phyloP scores from a whole-genome alignment of 2,113 vertebrate genomes.

The Miniopterus natalensis region DNA sequence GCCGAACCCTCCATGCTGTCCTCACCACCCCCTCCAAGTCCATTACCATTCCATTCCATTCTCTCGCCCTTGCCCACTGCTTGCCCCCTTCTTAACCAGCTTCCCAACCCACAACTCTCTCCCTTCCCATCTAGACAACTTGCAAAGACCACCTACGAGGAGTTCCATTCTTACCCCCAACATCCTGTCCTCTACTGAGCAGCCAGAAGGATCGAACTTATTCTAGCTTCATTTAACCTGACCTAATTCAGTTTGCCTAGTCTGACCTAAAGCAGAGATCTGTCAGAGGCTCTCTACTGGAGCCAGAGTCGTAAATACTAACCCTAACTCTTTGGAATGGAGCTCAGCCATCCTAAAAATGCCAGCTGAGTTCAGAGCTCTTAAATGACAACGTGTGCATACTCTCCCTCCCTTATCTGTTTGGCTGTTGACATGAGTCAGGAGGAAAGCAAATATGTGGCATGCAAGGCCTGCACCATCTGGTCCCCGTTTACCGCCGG shows the following conservation, averaged over 20 bases:
- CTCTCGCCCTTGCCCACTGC: background rate
- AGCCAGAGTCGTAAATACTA: slow-evolving; percentile 14
- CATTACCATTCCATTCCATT: background rate
- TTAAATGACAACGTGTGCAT: background rate
- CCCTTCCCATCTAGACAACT: background rate
- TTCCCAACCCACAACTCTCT: background rate
- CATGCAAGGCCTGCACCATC: background rate
- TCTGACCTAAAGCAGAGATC: background rate
- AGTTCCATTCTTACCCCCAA: background rate
- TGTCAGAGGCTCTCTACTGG: background rate
- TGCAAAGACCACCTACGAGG: background rate
- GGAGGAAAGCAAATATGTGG: background rate
- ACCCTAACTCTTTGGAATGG: background rate
- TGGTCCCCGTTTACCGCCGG: background rate
- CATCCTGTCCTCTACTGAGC: background rate
- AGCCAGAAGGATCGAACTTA: background rate
- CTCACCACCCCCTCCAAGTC: background rate
- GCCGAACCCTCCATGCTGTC: background rate
- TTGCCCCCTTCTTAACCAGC: background rate
- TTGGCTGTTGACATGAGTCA: background rate
- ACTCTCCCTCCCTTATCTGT: background rate
- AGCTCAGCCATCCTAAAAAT: background rate
- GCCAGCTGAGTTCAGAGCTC: slow-evolving; percentile 23
- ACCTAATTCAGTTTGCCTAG: background rate
- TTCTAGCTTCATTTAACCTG: background rate